Evolutionary conservation across 2,888 invertebrate species (phyloP).

Genomic region (Eupithecia subumbrata): DNA sequence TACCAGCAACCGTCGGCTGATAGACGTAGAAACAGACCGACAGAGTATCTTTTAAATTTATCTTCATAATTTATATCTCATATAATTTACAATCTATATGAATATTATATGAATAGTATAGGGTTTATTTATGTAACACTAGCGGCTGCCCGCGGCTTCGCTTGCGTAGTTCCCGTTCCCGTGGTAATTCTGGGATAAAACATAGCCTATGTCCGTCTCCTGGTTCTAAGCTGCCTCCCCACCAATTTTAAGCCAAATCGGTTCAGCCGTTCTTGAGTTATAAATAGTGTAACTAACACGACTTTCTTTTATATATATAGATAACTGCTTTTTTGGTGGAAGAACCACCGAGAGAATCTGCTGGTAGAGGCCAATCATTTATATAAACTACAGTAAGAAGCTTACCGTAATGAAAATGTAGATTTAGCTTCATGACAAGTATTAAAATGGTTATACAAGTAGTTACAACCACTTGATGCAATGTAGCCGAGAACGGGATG

Average conservation of each 20-base stretch:
- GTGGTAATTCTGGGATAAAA: too few relatives aligned
- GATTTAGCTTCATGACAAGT: slow-evolving; percentile 21
- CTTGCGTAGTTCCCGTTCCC: too few relatives aligned
- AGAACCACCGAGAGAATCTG: not conserved
- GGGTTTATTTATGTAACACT: not conserved
- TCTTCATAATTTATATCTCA: too few relatives aligned
- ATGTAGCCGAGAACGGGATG: not conserved
- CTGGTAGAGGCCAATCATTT: slow-evolving; percentile 25
- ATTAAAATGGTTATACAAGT: slow-evolving; percentile 16
- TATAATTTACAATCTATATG: too few relatives aligned
- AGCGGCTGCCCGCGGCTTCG: too few relatives aligned
- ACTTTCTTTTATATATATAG: too few relatives aligned
- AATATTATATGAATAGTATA: not conserved
- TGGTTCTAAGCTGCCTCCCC: too few relatives aligned
- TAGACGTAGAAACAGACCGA: not conserved
- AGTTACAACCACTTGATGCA: not conserved
- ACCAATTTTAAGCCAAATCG: too few relatives aligned
- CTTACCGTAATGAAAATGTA: slow-evolving; percentile 31
- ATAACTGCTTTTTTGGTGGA: not conserved
- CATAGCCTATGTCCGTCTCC: too few relatives aligned
- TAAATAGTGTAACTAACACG: too few relatives aligned
- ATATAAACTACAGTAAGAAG: slow-evolving; percentile 21
- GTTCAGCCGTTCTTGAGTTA: too few relatives aligned
- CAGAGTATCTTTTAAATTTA: not conserved
- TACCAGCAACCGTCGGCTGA: not conserved